These are phyloP conservation scores for Bathynomus jamesi DNA, from an alignment of 1,140 invertebrate genomes.

Conservation along the genomic window DNA sequence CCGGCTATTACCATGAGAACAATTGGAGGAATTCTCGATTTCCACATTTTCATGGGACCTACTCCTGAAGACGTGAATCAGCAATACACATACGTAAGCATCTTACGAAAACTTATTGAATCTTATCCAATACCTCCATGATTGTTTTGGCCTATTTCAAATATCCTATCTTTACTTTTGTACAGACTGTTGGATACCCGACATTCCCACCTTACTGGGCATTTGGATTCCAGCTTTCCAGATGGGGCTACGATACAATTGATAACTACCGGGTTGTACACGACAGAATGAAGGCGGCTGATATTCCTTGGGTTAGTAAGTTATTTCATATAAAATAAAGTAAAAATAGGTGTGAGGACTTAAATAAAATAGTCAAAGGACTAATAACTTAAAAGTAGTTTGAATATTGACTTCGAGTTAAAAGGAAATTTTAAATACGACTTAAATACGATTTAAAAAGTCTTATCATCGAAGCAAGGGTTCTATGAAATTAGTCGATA, in stretches of 20 bases:
- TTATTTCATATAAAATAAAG: no score
- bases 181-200: constrained; percentile 43
- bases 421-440: no score
- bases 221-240: constrained; percentile 49
- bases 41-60: constrained; percentile 47
- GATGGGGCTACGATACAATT: constrained; percentile 45
- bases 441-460: no score
- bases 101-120: no score
- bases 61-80: constrained; percentile 43
- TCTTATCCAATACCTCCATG: no score
- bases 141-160: no score
- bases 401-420: no score
- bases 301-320: constrained; percentile 41
- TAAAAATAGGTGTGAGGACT: no score
- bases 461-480: no score
- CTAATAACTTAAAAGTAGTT: no score
- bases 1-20: constrained; percentile 41
- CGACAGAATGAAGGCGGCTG: constrained; percentile 42
- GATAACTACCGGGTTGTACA: constrained; percentile 40
- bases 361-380: no score
- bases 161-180: not conserved
- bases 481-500: no score
- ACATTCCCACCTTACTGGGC: constrained; percentile 49
- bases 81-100: constrained; percentile 5
- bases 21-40: constrained; percentile 44